These are phyloP conservation scores for Thalassoma bifasciatum DNA, from an alignment of 2,113 vertebrate genomes.

Conservation along the genomic window DNA sequence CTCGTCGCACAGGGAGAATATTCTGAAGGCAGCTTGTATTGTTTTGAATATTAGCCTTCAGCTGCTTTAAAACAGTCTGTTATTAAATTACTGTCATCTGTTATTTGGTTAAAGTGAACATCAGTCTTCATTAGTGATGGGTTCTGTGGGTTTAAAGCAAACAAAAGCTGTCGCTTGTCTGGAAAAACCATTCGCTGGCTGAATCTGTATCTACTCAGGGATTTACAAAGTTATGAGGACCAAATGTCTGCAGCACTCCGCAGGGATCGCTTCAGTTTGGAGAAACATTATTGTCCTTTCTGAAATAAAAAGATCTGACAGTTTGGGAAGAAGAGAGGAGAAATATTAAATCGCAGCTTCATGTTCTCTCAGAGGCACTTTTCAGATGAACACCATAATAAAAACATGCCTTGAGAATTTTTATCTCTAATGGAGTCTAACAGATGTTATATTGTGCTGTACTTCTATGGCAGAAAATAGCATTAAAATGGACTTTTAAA, in stretches of 20 bases:
- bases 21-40: slow-evolving; percentile 23
- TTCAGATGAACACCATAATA: neutral
- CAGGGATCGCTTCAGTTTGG: neutral
- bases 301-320: neutral
- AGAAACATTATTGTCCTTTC: neutral
- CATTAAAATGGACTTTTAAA: too few species aligned
- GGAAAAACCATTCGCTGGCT: neutral
- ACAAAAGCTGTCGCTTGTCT: slow-evolving; percentile 45
- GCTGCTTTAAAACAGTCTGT: slow-evolving; percentile 27
- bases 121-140: slow-evolving; percentile 34
- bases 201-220: slow-evolving; percentile 7
- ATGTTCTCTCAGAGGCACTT: neutral
- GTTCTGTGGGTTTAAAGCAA: slow-evolving; percentile 24
- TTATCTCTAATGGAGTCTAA: neutral
- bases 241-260: slow-evolving; percentile 13
- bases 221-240: slow-evolving; percentile 23
- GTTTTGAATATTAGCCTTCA: slow-evolving; percentile 23
- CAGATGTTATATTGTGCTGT: neutral
- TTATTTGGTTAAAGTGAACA: slow-evolving; percentile 47
- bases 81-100: slow-evolving; percentile 38
- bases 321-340: neutral
- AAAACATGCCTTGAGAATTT: neutral
- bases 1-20: slow-evolving; percentile 28
- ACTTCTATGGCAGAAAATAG: neutral
- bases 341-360: neutral